Evolutionary conservation across 2,888 invertebrate genomes (phyloP).

Genomic region (Chydorus sphaericus): DNA sequence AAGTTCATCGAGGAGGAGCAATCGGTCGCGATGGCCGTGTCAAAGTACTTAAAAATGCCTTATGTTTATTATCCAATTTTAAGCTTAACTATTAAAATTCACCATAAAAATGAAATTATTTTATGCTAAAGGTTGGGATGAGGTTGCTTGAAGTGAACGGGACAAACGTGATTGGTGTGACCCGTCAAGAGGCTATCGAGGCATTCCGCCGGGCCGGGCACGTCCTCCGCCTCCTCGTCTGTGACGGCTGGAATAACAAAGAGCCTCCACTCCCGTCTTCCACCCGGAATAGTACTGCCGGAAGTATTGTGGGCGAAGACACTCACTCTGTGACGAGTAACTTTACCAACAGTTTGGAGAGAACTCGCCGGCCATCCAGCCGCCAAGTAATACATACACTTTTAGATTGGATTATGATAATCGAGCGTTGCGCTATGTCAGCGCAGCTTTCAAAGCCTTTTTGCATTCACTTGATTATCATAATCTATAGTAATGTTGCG

Average conservation of each 20-base stretch:
- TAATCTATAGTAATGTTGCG: no score
- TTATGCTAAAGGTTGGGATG: slow-evolving; percentile 80
- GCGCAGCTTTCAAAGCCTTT: no score
- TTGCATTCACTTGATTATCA: no score
- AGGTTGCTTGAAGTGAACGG: slow-evolving; percentile 91
- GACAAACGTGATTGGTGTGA: slow-evolving; percentile 74
- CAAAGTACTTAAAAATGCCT: background rate
- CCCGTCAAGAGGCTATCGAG: slow-evolving; percentile 87
- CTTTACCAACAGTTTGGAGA: no score
- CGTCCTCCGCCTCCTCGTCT: slow-evolving; percentile 72
- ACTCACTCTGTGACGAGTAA: background rate
- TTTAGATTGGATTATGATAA: no score
- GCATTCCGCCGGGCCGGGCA: slow-evolving; percentile 67
- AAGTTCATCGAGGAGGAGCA: slow-evolving; percentile 86
- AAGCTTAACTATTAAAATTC: background rate
- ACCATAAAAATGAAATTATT: background rate
- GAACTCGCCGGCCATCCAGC: no score
- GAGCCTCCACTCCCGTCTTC: no score
- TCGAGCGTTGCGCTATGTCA: no score
- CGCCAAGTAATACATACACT: no score
- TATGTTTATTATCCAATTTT: background rate
- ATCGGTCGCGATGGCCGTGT: slow-evolving; percentile 62
- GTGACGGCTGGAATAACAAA: slow-evolving; percentile 50
- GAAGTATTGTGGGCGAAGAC: background rate
- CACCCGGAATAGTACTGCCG: background rate